Base-by-base conservation (phyloP, 1,140 invertebrate species). In the Atopsyche davidsoni region DNA sequence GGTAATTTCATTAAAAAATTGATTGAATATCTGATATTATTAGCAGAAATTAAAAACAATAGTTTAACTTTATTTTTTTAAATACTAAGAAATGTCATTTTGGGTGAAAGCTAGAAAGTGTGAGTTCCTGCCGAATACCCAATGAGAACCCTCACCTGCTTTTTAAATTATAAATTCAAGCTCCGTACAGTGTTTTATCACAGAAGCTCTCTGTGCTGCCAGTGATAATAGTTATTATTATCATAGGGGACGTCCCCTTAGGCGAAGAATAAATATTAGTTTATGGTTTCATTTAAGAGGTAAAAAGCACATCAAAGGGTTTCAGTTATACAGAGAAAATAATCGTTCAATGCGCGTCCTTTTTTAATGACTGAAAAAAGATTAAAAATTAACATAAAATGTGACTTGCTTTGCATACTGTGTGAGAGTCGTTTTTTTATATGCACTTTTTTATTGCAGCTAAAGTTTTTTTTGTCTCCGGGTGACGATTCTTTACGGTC, bases 351-450 rank as follows among this genome's bases (percentile, higher is more conserved):
- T 25, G 35, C 41, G 11, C 35, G 47, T 55, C 34, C 39, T 25
- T 24, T 24, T 52, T 52, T 52, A 38, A 52, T 31, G 47, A 47
- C 35, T 34, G 32, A 53, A 52, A 44, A 49, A 44, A 32, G 55
- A 53, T 53, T 57, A 50, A 57, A 56, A 57, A 57, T 53, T 57
- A 53, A 28, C 50, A 57, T 57, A 57, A 49, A 55, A 51, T 31
- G 25, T 36, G 25, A 36, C 10, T 25, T 45, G 36, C 22, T 57
- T 57, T 53, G 50, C 55, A 57, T 52, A 35, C 22, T 19, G 19
- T 34, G 22, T 17, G 32, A 16, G 40, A 1, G 40, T 17, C 19
- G 40, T 22, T 46, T 41, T 54, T 44, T 35, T 51, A 28, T 54
- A 13, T 25, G 38, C 22, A 31, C 1, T 34, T 52, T 52, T 52